Percentiles rank a stretch among this genome's conserved stretches.
Evolutionary conservation across 1,140 invertebrate species (phyloP).

Genomic region (Phymastichus coffea): DNA sequence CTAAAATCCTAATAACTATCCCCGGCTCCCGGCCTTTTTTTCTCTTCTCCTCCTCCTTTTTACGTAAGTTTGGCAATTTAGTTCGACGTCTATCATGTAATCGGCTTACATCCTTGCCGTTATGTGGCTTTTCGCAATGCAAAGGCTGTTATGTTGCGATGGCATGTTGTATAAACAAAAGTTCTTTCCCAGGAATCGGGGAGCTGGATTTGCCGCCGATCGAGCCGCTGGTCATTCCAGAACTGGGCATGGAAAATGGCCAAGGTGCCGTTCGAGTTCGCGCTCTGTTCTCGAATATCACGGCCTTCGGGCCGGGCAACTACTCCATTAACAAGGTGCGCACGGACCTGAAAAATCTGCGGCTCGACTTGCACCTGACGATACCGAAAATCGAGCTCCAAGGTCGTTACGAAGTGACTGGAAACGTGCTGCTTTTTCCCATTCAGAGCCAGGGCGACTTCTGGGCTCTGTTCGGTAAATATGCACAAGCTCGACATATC

Average conservation of each 20-base stretch:
- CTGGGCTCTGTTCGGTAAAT: conserved; percentile 73
- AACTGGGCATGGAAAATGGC: conserved; percentile 73
- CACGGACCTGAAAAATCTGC: conserved; percentile 65
- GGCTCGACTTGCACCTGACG: conserved; percentile 67
- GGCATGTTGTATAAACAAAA: background rate
- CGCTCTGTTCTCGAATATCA: conserved; percentile 71
- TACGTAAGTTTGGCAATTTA: too few species aligned
- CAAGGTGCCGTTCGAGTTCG: conserved; percentile 70
- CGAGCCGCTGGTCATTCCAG: conserved; percentile 69
- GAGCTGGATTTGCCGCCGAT: conserved; percentile 71
- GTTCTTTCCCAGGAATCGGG: conserved; percentile 58
- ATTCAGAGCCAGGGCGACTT: conserved; percentile 75
- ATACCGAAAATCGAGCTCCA: conserved; percentile 71
- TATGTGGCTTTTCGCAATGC: too few species aligned
- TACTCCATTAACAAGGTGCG: conserved; percentile 62
- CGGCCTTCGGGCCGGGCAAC: conserved; percentile 70
- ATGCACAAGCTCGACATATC: too few species aligned
- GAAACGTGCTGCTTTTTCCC: conserved; percentile 73
- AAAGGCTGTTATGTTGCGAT: too few species aligned
- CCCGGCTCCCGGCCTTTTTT: too few species aligned
- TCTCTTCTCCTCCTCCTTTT: too few species aligned
- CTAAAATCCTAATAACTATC: too few species aligned
- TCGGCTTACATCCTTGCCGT: too few species aligned
- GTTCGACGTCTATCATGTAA: too few species aligned
- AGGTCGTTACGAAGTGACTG: conserved; percentile 72